These are phyloP conservation scores for Anaspis maculata DNA, from an alignment of 2,888 invertebrate genomes.

Conservation along the genomic window DNA sequence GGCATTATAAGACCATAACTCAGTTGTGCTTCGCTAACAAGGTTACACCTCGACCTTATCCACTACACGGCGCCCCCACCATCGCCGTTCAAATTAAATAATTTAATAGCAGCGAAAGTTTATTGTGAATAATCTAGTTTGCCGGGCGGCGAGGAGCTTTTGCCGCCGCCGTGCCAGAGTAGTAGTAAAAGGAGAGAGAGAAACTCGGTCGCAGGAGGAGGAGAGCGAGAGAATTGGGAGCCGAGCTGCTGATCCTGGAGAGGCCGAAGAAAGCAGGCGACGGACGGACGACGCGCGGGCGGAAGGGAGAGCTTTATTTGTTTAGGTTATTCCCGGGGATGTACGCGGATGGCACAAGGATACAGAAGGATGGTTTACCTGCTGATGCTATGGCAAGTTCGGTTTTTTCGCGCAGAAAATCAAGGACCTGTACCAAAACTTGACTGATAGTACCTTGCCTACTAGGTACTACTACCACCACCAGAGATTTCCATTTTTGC, in stretches of 20 bases:
- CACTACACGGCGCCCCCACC: constrained; percentile 34
- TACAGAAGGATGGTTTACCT: too few species aligned
- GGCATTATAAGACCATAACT: constrained; percentile 44
- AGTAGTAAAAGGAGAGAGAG: constrained; percentile 1
- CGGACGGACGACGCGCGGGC: too few species aligned
- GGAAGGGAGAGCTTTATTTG: constrained; percentile 9
- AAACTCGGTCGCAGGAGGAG: neutral
- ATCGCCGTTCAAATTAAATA: constrained; percentile 44
- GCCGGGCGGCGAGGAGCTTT: constrained; percentile 20
- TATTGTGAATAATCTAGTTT: constrained; percentile 48
- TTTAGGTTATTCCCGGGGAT: constrained; percentile 3
- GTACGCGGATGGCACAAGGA: too few species aligned
- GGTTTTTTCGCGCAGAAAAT: too few species aligned
- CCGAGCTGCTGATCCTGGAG: too few species aligned
- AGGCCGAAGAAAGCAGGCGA: constrained; percentile 7
- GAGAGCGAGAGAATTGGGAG: too few species aligned
- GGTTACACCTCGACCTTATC: constrained; percentile 45
- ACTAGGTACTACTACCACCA: too few species aligned
- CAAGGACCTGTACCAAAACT: too few species aligned
- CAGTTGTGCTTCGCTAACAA: constrained; percentile 44
- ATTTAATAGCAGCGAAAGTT: constrained; percentile 47
- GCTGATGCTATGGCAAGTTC: too few species aligned
- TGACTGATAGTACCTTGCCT: too few species aligned
- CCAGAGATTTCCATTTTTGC: too few species aligned
- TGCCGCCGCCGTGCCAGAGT: too few species aligned